These are phyloP conservation scores for Blera fallax DNA, from an alignment of 2,888 invertebrate species.

Conservation along the genomic window DNA sequence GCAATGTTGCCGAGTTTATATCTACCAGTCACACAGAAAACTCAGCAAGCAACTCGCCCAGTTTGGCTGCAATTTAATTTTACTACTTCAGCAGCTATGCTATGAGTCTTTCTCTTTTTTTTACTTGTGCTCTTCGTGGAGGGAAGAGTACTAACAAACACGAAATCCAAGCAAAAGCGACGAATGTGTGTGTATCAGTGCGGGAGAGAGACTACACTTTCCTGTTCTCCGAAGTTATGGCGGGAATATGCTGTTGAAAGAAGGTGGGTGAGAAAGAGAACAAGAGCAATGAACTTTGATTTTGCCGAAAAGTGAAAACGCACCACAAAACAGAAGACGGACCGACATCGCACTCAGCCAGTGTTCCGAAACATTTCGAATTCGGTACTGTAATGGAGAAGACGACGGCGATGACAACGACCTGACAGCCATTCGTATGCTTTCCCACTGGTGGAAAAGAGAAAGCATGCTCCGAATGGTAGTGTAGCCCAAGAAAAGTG, in stretches of 20 bases:
- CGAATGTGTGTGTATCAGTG: neutral
- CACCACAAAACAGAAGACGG: neutral
- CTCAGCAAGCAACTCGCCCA: conserved; percentile 13
- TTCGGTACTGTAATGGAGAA: conserved; percentile 13
- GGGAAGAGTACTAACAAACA: neutral
- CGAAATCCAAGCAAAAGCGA: neutral
- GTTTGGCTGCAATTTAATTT: conserved; percentile 39
- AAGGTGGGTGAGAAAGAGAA: neutral
- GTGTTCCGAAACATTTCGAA: conserved; percentile 51
- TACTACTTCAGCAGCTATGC: neutral
- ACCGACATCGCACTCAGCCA: neutral
- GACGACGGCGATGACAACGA: neutral
- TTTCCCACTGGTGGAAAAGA: conserved; percentile 34
- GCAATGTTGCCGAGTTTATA: conserved; percentile 78
- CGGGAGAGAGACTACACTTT: neutral
- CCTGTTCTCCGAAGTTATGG: neutral
- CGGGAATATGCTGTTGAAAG: neutral
- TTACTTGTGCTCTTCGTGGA: neutral
- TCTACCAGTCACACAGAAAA: conserved; percentile 74
- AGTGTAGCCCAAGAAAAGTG: conserved; percentile 77
- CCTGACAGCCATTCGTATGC: neutral
- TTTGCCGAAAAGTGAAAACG: conserved; percentile 50
- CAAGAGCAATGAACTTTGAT: conserved; percentile 11
- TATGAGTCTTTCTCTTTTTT: conserved; percentile 2
- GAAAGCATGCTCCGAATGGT: conserved; percentile 45